Conservation (phyloP, 2,888 invertebrate species). For the Metallyticus violacea region DNA sequence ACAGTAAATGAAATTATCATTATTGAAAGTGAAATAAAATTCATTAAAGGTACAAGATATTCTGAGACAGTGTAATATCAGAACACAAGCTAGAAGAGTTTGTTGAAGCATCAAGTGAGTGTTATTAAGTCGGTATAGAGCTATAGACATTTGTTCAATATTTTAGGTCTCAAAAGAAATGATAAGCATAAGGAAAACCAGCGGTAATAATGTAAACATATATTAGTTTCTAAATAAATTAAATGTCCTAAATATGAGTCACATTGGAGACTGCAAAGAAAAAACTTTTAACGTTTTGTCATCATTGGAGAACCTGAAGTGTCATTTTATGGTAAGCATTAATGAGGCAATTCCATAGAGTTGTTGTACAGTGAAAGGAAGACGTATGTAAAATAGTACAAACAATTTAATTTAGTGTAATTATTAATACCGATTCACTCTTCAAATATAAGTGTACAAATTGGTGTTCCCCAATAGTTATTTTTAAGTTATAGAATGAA, state of each 20-base stretch:
- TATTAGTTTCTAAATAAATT: neutral
- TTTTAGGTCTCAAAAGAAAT: neutral
- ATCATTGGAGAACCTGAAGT: neutral
- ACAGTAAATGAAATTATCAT: neutral
- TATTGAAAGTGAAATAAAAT: neutral
- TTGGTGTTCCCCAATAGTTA: neutral
- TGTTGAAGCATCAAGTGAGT: neutral
- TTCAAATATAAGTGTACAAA: slow-evolving; percentile 12
- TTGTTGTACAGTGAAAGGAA: neutral
- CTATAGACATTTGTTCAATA: neutral
- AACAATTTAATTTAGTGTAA: slow-evolving; percentile 1
- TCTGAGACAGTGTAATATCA: no score
- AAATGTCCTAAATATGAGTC: neutral
- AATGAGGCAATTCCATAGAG: neutral
- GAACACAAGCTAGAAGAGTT: neutral
- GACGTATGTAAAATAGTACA: neutral
- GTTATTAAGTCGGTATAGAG: neutral
- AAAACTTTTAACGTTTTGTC: neutral
- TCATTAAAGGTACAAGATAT: neutral
- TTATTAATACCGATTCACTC: neutral
- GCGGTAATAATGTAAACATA: neutral
- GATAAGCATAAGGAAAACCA: neutral
- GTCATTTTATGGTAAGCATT: neutral
- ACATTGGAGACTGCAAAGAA: neutral
- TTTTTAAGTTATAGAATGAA: neutral